These are phyloP conservation scores for Jaculus jaculus DNA, from an alignment of 2,113 vertebrate species.

Conservation along the genomic window DNA sequence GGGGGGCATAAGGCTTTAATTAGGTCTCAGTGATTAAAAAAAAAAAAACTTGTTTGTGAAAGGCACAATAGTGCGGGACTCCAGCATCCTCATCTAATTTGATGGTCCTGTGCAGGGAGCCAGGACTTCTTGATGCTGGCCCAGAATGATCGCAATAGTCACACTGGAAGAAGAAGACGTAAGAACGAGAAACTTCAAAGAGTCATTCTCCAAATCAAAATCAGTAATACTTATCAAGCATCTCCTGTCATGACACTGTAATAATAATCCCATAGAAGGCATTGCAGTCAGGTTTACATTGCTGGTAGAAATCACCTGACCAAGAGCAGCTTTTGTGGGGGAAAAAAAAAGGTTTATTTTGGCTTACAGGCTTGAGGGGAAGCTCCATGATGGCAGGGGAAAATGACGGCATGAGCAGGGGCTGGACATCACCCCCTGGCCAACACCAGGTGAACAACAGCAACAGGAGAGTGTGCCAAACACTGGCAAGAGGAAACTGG, in stretches of 20 bases:
- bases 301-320: too few species aligned
- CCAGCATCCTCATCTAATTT: background rate
- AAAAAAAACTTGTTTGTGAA: conserved; percentile 61
- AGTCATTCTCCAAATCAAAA: conserved; percentile 32
- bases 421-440: too few species aligned
- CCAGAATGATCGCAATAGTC: background rate
- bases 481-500: too few species aligned
- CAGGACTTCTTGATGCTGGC: background rate
- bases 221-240: background rate
- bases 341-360: too few species aligned
- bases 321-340: too few species aligned
- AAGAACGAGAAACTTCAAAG: conserved; percentile 4
- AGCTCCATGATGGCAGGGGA: too few species aligned
- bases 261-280: background rate
- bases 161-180: background rate
- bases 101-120: background rate
- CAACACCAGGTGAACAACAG: too few species aligned
- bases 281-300: too few species aligned
- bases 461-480: too few species aligned
- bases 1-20: conserved; percentile 60
- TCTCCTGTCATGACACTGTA: background rate
- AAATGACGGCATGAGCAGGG: too few species aligned
- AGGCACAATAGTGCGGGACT: conserved; percentile 4
- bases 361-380: too few species aligned
- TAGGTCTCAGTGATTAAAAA: conserved; percentile 52